phyloP scores from a whole-genome alignment of 2,888 invertebrate species.

The Amblyteles armatorius region DNA sequence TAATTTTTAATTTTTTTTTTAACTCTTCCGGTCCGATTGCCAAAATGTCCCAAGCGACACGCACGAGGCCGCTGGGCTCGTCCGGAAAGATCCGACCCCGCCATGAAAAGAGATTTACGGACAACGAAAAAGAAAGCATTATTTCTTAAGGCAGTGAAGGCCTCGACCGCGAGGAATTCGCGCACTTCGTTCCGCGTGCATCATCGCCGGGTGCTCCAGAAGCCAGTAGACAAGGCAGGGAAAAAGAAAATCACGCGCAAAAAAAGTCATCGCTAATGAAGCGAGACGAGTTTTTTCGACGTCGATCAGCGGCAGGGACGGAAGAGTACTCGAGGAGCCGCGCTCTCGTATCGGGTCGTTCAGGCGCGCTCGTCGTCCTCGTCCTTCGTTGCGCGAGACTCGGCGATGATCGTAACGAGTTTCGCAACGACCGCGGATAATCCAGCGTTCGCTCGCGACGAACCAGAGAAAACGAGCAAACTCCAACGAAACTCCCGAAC shows the following conservation, averaged over 20 bases:
- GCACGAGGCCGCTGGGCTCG: neutral
- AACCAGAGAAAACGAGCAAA: conserved; percentile 20
- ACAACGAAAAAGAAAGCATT: neutral
- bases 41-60: neutral
- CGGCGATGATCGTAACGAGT: conserved; percentile 41
- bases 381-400: neutral
- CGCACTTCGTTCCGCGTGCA: conserved; percentile 65
- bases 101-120: conserved; percentile 50
- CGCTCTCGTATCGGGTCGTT: conserved; percentile 33
- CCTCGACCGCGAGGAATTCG: conserved; percentile 62
- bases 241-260: conserved; percentile 12
- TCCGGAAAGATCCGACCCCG: conserved; percentile 40
- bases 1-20: neutral
- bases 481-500: conserved; percentile 33
- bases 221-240: conserved; percentile 7
- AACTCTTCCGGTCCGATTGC: neutral
- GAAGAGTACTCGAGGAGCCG: neutral
- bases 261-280: conserved; percentile 78
- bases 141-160: conserved; percentile 10
- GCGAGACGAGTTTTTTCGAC: conserved; percentile 78
- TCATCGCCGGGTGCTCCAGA: conserved; percentile 32
- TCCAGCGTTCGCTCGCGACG: conserved; percentile 47
- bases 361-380: conserved; percentile 32
- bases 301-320: conserved; percentile 60
- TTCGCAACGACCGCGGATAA: conserved; percentile 52